Conservation (phyloP, 2,888 invertebrate species). For the Helicoverpa assulta region DNA sequence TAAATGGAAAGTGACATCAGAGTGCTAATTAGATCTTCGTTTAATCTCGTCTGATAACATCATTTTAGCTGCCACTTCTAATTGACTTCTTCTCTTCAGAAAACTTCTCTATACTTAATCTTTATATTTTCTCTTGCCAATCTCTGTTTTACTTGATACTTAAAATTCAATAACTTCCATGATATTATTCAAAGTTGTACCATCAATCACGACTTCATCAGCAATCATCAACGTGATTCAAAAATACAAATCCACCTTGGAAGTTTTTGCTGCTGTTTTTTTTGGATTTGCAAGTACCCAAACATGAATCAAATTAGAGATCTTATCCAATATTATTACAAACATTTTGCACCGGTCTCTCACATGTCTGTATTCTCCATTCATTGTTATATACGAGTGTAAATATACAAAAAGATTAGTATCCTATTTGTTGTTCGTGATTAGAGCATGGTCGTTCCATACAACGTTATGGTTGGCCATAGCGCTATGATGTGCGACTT, state of each 20-base stretch:
- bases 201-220: background rate
- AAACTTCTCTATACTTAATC: too few species aligned
- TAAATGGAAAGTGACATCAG: slow-evolving; percentile 6
- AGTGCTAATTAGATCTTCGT: background rate
- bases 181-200: background rate
- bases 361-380: slow-evolving; percentile 11
- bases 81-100: too few species aligned
- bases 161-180: too few species aligned
- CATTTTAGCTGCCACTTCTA: too few species aligned
- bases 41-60: too few species aligned
- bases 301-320: slow-evolving; percentile 18
- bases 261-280: slow-evolving; percentile 21
- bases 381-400: slow-evolving; percentile 21
- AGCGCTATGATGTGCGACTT: slow-evolving; percentile 46
- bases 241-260: slow-evolving; percentile 25
- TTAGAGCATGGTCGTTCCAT: slow-evolving; percentile 43
- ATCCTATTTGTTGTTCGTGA: slow-evolving; percentile 50
- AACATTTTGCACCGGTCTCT: slow-evolving; percentile 19
- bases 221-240: slow-evolving; percentile 9
- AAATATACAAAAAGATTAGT: slow-evolving; percentile 43
- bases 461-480: slow-evolving; percentile 34
- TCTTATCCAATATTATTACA: slow-evolving; percentile 19
- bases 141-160: background rate
- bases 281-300: slow-evolving; percentile 15
- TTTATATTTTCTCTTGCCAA: background rate